Conservation (phyloP, 2,888 invertebrate genomes). For the Drosophila colorata region DNA sequence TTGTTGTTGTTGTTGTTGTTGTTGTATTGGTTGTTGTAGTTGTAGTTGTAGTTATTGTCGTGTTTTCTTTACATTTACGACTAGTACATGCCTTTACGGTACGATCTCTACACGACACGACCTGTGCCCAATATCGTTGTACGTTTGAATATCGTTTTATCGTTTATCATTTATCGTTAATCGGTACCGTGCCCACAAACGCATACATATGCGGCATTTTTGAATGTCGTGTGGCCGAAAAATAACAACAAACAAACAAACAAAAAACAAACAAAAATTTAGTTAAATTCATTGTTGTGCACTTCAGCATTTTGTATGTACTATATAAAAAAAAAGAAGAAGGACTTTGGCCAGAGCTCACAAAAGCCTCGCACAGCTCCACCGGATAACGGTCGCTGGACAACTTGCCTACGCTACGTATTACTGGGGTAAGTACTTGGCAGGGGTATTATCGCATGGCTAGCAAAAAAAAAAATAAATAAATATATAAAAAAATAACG, state of each 20-base stretch:
- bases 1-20: conserved; percentile 49
- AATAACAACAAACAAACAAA: conserved; percentile 48
- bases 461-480: neutral
- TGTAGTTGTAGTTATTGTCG: conserved; percentile 72
- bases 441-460: conserved; percentile 9
- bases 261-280: conserved; percentile 27
- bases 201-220: conserved; percentile 26
- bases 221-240: conserved; percentile 29
- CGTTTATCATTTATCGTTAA: conserved; percentile 32
- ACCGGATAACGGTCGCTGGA: conserved; percentile 5
- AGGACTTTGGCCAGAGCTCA: conserved; percentile 4
- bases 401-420: conserved; percentile 9
- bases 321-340: neutral
- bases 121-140: conserved; percentile 76
- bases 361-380: conserved; percentile 3
- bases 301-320: conserved; percentile 17
- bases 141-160: conserved; percentile 31
- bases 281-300: conserved; percentile 42
- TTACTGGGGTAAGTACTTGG: neutral
- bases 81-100: conserved; percentile 76
- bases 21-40: conserved; percentile 41
- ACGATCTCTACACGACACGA: conserved; percentile 83
- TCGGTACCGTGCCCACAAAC: conserved; percentile 26
- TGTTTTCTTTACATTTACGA: conserved; percentile 77
- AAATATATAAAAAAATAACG: neutral